These are phyloP conservation scores for Corythornis madagascariensis DNA, from an alignment of 2,113 vertebrate species.

Conservation along the genomic window DNA sequence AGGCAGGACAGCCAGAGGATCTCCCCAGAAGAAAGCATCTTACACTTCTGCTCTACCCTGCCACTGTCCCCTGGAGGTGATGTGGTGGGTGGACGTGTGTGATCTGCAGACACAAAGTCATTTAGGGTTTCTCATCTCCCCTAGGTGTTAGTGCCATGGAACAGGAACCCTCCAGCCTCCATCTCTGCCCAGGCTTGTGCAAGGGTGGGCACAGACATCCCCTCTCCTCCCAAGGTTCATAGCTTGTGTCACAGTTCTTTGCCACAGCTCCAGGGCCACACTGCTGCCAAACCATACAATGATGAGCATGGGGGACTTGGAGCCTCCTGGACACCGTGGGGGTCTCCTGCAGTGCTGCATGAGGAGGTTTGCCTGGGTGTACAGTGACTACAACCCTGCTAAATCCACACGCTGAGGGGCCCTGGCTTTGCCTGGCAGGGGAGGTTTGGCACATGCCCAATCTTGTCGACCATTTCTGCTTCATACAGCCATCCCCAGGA, in stretches of 20 bases:
- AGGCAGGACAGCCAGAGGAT: background rate
- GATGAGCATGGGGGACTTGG: too few relatives aligned
- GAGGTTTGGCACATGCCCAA: background rate
- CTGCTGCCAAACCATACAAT: fast-evolving
- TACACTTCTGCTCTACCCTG: background rate
- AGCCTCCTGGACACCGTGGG: background rate
- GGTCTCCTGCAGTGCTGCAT: background rate
- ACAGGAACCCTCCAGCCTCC: background rate
- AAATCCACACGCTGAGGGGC: background rate
- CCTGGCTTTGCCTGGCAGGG: background rate
- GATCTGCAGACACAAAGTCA: background rate
- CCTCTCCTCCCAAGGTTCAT: background rate
- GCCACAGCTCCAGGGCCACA: fast-evolving
- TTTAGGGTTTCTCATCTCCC: background rate
- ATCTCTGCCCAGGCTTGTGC: background rate
- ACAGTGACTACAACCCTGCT: background rate
- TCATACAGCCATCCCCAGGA: background rate
- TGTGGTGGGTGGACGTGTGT: fast-evolving
- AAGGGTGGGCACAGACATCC: background rate
- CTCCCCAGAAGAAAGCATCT: background rate
- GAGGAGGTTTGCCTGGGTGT: background rate
- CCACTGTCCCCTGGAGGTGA: background rate
- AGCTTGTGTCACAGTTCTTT: background rate
- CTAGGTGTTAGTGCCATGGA: background rate
- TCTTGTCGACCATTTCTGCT: background rate